phyloP scores from a whole-genome alignment of 2,888 invertebrate genomes.

The Silvanus unidentatus region DNA sequence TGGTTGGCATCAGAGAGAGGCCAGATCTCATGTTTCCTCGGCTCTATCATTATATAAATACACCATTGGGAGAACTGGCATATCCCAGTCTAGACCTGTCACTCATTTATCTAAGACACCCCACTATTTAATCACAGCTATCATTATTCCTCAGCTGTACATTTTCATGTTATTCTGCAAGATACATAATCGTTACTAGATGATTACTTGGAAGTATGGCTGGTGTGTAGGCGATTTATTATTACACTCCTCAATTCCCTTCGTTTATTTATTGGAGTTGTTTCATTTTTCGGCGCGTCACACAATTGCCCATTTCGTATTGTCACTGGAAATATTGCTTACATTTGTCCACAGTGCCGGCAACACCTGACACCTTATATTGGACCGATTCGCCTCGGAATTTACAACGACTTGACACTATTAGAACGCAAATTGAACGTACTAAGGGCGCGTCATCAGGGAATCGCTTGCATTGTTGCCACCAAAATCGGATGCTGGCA shows the following conservation, averaged over 20 bases:
- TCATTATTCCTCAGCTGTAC: conserved; percentile 36
- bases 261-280: neutral
- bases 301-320: too few species aligned
- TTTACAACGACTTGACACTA: conserved; percentile 18
- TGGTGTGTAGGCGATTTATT: neutral
- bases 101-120: conserved; percentile 47
- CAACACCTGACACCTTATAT: conserved; percentile 36
- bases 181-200: conserved; percentile 35
- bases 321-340: conserved; percentile 34
- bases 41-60: conserved; percentile 47
- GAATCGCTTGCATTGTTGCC: too few species aligned
- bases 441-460: too few species aligned
- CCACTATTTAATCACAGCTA: conserved; percentile 45
- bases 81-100: conserved; percentile 38
- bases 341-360: conserved; percentile 32
- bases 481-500: too few species aligned
- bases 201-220: conserved; percentile 22
- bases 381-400: conserved; percentile 29
- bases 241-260: neutral
- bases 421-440: conserved; percentile 1
- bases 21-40: conserved; percentile 35
- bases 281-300: neutral
- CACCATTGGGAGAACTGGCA: conserved; percentile 44
- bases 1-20: conserved; percentile 24
- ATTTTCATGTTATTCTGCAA: conserved; percentile 22